Percentiles rank a stretch among this genome's conserved stretches.
These are phyloP conservation scores for Pardosa pseudoannulata DNA, from an alignment of 2,888 invertebrate genomes.

Conservation along the genomic window DNA sequence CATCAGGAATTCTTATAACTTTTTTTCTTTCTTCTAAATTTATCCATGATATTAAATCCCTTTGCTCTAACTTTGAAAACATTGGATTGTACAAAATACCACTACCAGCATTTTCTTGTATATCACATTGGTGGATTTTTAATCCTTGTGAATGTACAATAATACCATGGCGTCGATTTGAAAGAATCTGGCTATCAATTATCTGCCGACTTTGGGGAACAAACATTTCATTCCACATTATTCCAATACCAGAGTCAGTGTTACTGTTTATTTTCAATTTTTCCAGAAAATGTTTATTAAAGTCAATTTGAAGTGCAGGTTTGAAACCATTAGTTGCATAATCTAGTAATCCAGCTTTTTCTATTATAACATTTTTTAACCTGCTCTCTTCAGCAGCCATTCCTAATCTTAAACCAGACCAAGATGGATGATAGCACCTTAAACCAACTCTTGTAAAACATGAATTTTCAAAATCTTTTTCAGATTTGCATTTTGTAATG, in stretches of 20 bases:
- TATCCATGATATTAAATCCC: slow-evolving; percentile 96
- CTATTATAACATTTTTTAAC: slow-evolving; percentile 90
- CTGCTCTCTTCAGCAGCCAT: slow-evolving; percentile 91
- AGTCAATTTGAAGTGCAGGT: slow-evolving; percentile 89
- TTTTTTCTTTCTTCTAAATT: slow-evolving; percentile 74
- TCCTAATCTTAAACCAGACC: slow-evolving; percentile 95
- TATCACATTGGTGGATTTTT: slow-evolving; percentile 81
- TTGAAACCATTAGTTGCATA: slow-evolving; percentile 91
- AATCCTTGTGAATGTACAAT: slow-evolving; percentile 92
- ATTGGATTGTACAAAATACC: slow-evolving; percentile 96
- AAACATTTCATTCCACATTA: slow-evolving; percentile 95
- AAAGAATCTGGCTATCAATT: slow-evolving; percentile 77
- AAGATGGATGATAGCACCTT: slow-evolving; percentile 91
- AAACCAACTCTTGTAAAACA: slow-evolving; percentile 93
- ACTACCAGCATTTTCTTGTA: slow-evolving; percentile 84
- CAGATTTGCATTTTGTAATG: slow-evolving; percentile 87
- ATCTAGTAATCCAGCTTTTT: slow-evolving; percentile 95
- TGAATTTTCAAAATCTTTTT: slow-evolving; percentile 89
- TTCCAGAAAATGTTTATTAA: slow-evolving; percentile 80
- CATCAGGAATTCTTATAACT: slow-evolving; percentile 53
- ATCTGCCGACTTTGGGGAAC: slow-evolving; percentile 81
- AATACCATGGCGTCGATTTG: slow-evolving; percentile 92
- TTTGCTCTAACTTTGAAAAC: slow-evolving; percentile 87
- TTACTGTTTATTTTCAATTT: slow-evolving; percentile 86
- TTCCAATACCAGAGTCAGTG: slow-evolving; percentile 93